Evolutionary conservation across 2,888 invertebrate genomes (phyloP).

Genomic region (Argyra leucocephala): DNA sequence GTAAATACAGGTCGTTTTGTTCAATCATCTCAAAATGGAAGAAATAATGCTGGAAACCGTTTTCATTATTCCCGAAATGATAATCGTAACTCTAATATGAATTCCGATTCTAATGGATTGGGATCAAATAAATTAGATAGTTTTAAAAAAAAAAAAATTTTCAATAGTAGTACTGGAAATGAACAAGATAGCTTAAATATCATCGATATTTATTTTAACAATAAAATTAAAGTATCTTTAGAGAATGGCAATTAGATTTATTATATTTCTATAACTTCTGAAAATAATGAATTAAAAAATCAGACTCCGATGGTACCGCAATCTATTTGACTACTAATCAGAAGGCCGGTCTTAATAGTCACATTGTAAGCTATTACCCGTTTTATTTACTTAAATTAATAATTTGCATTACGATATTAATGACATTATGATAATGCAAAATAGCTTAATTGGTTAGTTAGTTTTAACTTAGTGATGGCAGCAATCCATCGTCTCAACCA

Average conservation of each 20-base stretch:
- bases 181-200: slow-evolving; percentile 13
- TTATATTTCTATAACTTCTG: slow-evolving; percentile 20
- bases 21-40: neutral
- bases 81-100: slow-evolving; percentile 10
- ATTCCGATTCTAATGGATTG: neutral
- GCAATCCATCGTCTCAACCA: too few species aligned
- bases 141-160: slow-evolving; percentile 16
- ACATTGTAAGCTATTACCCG: too few species aligned
- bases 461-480: too few species aligned
- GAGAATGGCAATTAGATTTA: slow-evolving; percentile 26
- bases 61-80: slow-evolving; percentile 16
- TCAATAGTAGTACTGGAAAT: slow-evolving; percentile 7
- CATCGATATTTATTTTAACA: slow-evolving; percentile 12
- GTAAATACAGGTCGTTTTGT: slow-evolving; percentile 19
- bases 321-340: too few species aligned
- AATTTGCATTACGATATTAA: too few species aligned
- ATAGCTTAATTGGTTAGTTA: too few species aligned
- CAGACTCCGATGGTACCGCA: slow-evolving; percentile 9
- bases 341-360: too few species aligned
- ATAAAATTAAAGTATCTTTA: slow-evolving; percentile 8
- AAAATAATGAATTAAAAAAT: slow-evolving; percentile 20
- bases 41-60: slow-evolving; percentile 9
- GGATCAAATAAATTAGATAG: neutral
- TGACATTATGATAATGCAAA: too few species aligned
- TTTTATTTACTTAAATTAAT: too few species aligned